Conservation (phyloP, 2,797 vertebrate genomes). For the Chiloscyllium punctatum region DNA sequence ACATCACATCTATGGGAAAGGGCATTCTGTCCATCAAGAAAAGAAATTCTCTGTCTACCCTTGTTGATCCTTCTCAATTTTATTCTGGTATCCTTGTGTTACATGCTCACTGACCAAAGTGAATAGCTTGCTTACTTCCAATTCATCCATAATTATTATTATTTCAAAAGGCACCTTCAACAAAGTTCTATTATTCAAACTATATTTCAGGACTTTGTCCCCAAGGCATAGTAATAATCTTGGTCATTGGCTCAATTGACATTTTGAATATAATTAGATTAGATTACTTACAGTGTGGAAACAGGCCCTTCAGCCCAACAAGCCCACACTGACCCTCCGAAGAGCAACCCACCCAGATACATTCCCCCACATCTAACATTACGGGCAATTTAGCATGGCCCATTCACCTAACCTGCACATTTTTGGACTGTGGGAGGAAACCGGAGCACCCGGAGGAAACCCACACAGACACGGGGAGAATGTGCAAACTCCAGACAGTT, state of each 20-base stretch:
- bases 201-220: neutral
- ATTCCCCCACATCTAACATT: too few species aligned
- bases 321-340: too few species aligned
- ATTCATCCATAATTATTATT: neutral
- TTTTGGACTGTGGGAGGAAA: too few species aligned
- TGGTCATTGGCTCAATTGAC: neutral
- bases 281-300: too few species aligned
- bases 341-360: too few species aligned
- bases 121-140: neutral
- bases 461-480: too few species aligned
- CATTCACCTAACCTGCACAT: too few species aligned
- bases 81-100: neutral
- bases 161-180: neutral
- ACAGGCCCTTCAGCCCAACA: too few species aligned
- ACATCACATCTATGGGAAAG: neutral
- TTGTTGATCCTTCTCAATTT: neutral
- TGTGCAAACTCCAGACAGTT: too few species aligned
- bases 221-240: neutral
- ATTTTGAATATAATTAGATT: slow-evolving; percentile 7
- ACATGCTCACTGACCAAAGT: neutral
- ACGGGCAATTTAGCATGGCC: too few species aligned
- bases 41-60: neutral
- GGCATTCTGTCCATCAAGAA: neutral
- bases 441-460: too few species aligned
- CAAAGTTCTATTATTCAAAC: neutral